phyloP scores from a whole-genome alignment of 1,140 invertebrate genomes.

The Drosophila sp. region DNA sequence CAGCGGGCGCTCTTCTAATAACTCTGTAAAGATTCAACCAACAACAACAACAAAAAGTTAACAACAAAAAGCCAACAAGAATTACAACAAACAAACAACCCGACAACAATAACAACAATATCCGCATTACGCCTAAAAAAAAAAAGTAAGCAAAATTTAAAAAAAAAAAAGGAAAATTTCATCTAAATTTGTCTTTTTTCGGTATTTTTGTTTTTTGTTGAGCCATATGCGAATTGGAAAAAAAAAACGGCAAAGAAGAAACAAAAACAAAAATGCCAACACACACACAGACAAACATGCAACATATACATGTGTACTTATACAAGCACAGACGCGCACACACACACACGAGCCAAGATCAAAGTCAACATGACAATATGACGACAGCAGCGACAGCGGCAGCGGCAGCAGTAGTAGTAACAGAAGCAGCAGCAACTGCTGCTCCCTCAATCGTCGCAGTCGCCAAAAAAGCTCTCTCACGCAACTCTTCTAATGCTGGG shows the following conservation, averaged over 20 bases:
- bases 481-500: slow-evolving; percentile 58
- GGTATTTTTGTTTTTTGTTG: slow-evolving; percentile 24
- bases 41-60: slow-evolving; percentile 44
- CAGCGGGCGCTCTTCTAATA: slow-evolving; percentile 31
- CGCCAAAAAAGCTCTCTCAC: slow-evolving; percentile 41
- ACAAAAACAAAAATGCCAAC: slow-evolving; percentile 65
- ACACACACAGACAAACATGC: slow-evolving; percentile 58
- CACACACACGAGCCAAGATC: slow-evolving; percentile 59
- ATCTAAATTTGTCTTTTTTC: slow-evolving; percentile 37
- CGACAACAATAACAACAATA: neutral
- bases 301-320: slow-evolving; percentile 10
- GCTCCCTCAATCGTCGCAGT: slow-evolving; percentile 4
- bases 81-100: slow-evolving; percentile 27
- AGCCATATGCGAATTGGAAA: slow-evolving; percentile 49
- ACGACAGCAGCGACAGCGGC: neutral
- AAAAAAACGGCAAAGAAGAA: slow-evolving; percentile 18
- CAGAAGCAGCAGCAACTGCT: neutral
- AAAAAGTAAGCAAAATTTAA: slow-evolving; percentile 19
- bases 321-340: slow-evolving; percentile 29
- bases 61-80: slow-evolving; percentile 30
- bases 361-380: slow-evolving; percentile 60
- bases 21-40: slow-evolving; percentile 12
- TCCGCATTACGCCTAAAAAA: neutral
- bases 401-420: slow-evolving; percentile 8
- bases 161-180: slow-evolving; percentile 35